These are phyloP conservation scores for Antitype chi DNA, from an alignment of 2,888 invertebrate species.

Conservation along the genomic window DNA sequence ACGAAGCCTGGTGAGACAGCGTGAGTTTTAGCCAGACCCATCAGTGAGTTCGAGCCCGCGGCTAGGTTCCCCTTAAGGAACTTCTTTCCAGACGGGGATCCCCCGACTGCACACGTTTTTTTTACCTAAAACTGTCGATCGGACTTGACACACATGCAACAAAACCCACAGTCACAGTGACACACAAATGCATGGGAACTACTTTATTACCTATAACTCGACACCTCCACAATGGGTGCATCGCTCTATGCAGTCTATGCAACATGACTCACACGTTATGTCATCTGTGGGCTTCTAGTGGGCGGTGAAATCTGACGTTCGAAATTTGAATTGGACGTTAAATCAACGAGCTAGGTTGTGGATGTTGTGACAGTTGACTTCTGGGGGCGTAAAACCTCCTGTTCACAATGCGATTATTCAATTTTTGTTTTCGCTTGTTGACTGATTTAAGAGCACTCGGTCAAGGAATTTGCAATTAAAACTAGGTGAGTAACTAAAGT, in stretches of 20 bases:
- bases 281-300: slow-evolving; percentile 59
- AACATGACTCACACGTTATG: slow-evolving; percentile 59
- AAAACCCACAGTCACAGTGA: background rate
- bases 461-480: slow-evolving; percentile 1
- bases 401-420: slow-evolving; percentile 34
- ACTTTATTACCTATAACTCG: slow-evolving; percentile 4
- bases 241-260: slow-evolving; percentile 35
- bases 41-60: no score
- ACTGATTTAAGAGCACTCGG: slow-evolving; percentile 2
- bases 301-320: slow-evolving; percentile 49
- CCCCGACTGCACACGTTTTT: background rate
- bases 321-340: slow-evolving; percentile 53
- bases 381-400: slow-evolving; percentile 39
- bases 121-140: background rate
- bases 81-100: background rate
- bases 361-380: slow-evolving; percentile 47
- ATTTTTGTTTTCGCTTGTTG: slow-evolving; percentile 1
- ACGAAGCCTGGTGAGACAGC: no score
- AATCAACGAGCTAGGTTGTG: slow-evolving; percentile 40
- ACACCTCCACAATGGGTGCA: slow-evolving; percentile 48
- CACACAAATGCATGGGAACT: background rate
- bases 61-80: no score
- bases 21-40: no score
- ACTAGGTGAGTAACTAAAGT: background rate
- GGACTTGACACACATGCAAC: background rate